phyloP scores from a whole-genome alignment of 2,797 vertebrate species.

The Channallabes apus region DNA sequence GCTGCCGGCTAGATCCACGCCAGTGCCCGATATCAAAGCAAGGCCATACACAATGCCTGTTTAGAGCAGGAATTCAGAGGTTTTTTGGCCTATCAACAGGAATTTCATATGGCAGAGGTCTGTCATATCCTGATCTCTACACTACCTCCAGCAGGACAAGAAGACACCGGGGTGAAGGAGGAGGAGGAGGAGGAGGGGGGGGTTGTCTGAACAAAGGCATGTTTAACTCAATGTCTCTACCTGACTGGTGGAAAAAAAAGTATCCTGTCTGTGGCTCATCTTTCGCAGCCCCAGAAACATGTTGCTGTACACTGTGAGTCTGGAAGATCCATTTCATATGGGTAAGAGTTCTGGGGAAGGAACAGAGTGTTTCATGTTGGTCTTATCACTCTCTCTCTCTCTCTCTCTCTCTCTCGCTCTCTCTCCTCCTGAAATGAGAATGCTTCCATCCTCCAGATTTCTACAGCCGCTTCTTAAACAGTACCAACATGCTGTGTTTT shows the following conservation, averaged over 20 bases:
- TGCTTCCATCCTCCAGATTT: constrained; percentile 2
- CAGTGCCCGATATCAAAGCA: constrained; percentile 73
- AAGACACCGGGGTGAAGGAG: constrained; percentile 22
- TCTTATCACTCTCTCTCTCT: constrained; percentile 30
- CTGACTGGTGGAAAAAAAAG: constrained; percentile 37
- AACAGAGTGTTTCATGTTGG: not conserved
- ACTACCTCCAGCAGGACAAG: constrained; percentile 31
- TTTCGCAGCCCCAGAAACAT: constrained; percentile 51
- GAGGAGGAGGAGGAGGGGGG: not conserved
- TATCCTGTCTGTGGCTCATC: constrained; percentile 55
- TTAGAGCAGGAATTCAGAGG: constrained; percentile 71
- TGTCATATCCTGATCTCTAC: constrained; percentile 58
- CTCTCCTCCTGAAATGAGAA: constrained; percentile 11
- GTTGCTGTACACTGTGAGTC: constrained; percentile 26
- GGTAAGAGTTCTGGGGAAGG: constrained; percentile 58
- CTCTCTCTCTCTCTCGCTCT: constrained; percentile 18
- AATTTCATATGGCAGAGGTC: constrained; percentile 65
- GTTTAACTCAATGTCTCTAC: constrained; percentile 53
- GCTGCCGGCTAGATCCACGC: constrained; percentile 64
- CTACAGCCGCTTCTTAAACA: constrained; percentile 17
- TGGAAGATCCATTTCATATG: constrained; percentile 58
- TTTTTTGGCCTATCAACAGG: constrained; percentile 59
- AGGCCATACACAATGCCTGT: constrained; percentile 69
- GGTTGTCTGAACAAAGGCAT: constrained; percentile 55
- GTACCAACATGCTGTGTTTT: constrained; percentile 17